Percentiles rank a stretch among this genome's conserved stretches.
Evolutionary conservation across 2,113 vertebrate species (phyloP).

Genomic region (Antechinus flavipes): DNA sequence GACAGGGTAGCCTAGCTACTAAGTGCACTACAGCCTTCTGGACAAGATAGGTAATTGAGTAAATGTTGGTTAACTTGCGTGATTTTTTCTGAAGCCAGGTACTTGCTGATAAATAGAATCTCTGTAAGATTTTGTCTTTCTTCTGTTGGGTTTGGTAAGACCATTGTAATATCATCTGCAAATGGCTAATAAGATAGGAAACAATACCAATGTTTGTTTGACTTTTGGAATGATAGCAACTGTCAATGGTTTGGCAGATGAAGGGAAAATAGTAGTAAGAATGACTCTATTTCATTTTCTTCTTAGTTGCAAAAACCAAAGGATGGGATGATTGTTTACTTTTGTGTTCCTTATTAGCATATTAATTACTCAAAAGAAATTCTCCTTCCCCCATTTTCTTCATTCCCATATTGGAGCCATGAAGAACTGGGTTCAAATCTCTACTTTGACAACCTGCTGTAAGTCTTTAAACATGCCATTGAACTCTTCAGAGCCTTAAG

Average conservation of each 20-base stretch:
- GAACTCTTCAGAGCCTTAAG: no score
- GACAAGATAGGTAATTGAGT: constrained; percentile 45
- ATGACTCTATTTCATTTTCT: constrained; percentile 3
- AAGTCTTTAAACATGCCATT: no score
- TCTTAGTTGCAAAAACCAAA: constrained; percentile 26
- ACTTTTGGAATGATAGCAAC: constrained; percentile 3
- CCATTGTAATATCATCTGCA: constrained; percentile 43
- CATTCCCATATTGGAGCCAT: no score
- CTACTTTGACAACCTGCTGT: no score
- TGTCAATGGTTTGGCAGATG: constrained; percentile 11
- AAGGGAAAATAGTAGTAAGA: constrained; percentile 13
- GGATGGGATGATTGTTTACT: neutral
- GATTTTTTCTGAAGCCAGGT: constrained; percentile 39
- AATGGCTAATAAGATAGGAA: constrained; percentile 47
- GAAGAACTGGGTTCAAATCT: no score
- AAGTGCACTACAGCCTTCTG: neutral
- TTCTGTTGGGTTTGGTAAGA: constrained; percentile 28
- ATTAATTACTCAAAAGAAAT: no score
- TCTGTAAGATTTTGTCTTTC: neutral
- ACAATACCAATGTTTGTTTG: neutral
- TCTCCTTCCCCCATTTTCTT: no score
- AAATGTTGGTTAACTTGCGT: neutral
- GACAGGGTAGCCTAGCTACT: neutral
- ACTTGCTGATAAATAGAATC: constrained; percentile 13
- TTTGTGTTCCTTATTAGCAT: no score